phyloP scores from a whole-genome alignment of 2,888 invertebrate genomes.

The Cryptocheilus praepositus region DNA sequence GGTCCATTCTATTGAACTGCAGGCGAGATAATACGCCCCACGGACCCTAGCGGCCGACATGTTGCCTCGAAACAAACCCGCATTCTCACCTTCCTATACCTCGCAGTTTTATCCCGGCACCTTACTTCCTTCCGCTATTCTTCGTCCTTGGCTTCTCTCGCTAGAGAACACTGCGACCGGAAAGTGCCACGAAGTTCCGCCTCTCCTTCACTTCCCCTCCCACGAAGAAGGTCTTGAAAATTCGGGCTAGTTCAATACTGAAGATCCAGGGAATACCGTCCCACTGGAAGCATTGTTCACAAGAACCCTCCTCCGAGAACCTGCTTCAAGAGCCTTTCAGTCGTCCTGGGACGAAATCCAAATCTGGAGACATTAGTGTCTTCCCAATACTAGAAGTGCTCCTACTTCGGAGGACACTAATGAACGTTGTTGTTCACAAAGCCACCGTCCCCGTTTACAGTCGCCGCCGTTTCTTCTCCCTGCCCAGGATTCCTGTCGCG shows the following conservation, averaged over 20 bases:
- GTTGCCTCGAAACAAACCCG: slow-evolving; percentile 56
- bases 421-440: no score
- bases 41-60: slow-evolving; percentile 53
- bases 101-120: slow-evolving; percentile 50
- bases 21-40: slow-evolving; percentile 67
- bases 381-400: no score
- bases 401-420: no score
- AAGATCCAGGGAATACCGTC: neutral
- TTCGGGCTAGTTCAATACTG: neutral
- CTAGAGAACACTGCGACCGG: neutral
- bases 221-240: neutral
- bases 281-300: no score
- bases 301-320: no score
- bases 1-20: slow-evolving; percentile 70
- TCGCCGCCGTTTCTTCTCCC: neutral
- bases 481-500: no score
- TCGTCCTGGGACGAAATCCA: no score
- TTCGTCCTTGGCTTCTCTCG: neutral
- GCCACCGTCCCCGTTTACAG: no score
- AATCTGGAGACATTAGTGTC: no score
- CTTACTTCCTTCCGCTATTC: slow-evolving; percentile 25
- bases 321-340: no score
- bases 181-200: no score
- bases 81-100: slow-evolving; percentile 59
- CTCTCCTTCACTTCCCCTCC: no score